Base-by-base conservation (phyloP, 64 coral and sea anemone species). In the Platygyra sinensis region DNA sequence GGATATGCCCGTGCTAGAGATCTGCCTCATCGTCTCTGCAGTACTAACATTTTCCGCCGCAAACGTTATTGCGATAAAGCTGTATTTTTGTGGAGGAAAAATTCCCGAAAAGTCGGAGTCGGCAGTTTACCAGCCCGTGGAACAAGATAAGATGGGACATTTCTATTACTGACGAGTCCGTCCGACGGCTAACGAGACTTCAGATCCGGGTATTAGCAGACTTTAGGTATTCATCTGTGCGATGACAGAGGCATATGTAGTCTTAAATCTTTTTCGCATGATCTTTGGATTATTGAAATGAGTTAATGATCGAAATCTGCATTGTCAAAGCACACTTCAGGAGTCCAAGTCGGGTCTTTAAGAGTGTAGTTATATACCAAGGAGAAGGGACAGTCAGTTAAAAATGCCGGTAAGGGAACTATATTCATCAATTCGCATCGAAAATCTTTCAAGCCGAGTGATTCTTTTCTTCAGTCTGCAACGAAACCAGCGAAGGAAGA, bases 1-100 rank as follows among this genome's bases (percentile, higher is more conserved):
- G 29, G 22, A 71, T 8, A 85, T 85, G 81, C 22, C 39, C 22
- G 62, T 85, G 20, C 1, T 85, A 22, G 81, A 69, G 71, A 72
- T 72, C 20, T 85, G 62, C 46, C 60, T 85, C 11, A 71, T 85
- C 14, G 25, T 85, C 30, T 15, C 20, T 27, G 81, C 32, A 4
- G 81, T 85, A 1, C 10, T 85, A 14, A 85, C 72, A 39, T 38
- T 85, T 17, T 22, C 81, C 32, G 62, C 51, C 38, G 38, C 38
- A 71, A 85, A 85, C 15, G 33, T 52, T 49, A 3, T 72, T 28
- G 63, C 20, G 22, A 28, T 85, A 36, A 71, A 71, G 62, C 17
- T 71, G 5, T 85, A 52, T 28, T 8, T 85, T 49, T 3, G 38
- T n/a, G 33, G 31, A 33, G 51, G n/a, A 13, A 38, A 77, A 50